These are phyloP conservation scores for Phaethornis superciliosus DNA, from an alignment of 2,113 vertebrate species.

Conservation along the genomic window DNA sequence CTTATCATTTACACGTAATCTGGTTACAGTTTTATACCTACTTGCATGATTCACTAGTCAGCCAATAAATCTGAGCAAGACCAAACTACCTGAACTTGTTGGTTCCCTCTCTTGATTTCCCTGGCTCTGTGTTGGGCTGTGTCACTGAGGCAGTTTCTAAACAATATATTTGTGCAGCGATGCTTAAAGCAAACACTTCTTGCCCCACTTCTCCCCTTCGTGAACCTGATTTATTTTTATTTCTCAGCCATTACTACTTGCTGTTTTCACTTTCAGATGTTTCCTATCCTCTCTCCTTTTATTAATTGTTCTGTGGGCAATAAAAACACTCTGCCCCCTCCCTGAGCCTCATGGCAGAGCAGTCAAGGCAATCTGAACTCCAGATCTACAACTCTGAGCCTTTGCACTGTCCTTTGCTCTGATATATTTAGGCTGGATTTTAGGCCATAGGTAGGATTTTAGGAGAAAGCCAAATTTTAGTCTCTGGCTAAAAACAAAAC, in stretches of 20 bases:
- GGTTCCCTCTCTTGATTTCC: background rate
- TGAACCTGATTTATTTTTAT: background rate
- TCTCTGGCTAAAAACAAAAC: background rate
- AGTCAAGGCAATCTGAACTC: background rate
- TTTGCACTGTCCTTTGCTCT: background rate
- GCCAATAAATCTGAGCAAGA: conserved; percentile 23
- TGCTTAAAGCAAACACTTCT: background rate
- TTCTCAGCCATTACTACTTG: background rate
- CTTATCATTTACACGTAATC: background rate
- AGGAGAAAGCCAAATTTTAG: background rate
- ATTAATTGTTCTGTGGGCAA: rapidly evolving
- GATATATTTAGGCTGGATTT: background rate
- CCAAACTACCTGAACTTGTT: rapidly evolving
- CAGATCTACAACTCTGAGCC: background rate
- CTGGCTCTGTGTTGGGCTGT: background rate
- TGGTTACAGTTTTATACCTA: background rate
- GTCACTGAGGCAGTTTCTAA: background rate
- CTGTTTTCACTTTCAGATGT: background rate
- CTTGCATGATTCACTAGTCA: background rate
- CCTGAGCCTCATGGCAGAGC: background rate
- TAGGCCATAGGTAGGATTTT: background rate
- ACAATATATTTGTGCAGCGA: background rate
- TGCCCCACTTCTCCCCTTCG: background rate
- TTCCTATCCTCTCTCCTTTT: background rate
- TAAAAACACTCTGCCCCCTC: background rate